phyloP scores from a whole-genome alignment of 2,113 vertebrate genomes.

The Myrmophylax atrothorax region DNA sequence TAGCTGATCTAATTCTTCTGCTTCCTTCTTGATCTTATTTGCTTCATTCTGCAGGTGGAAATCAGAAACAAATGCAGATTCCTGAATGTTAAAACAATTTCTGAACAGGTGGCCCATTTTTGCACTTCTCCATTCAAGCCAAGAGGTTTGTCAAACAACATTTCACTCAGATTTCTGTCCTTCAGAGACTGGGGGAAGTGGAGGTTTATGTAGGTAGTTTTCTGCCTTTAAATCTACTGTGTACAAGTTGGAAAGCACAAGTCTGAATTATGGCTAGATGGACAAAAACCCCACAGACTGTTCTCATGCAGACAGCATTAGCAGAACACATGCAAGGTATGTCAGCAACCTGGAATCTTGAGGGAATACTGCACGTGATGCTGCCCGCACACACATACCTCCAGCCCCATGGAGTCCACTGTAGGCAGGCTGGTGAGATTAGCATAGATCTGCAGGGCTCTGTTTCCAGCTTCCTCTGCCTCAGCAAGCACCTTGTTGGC shows the following conservation, averaged over 20 bases:
- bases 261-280: neutral
- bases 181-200: neutral
- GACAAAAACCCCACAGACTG: neutral
- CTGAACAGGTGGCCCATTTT: neutral
- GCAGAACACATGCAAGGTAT: neutral
- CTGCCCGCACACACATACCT: slow-evolving; percentile 72
- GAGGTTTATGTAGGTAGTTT: neutral
- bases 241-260: neutral
- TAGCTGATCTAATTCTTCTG: slow-evolving; percentile 86
- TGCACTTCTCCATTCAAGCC: neutral
- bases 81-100: neutral
- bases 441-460: slow-evolving; percentile 90
- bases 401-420: slow-evolving; percentile 82
- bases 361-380: neutral
- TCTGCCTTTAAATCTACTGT: neutral
- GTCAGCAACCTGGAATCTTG: neutral
- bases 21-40: slow-evolving; percentile 92
- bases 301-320: neutral
- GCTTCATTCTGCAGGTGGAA: slow-evolving; percentile 81
- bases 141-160: neutral
- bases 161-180: neutral
- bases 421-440: slow-evolving; percentile 87
- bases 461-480: slow-evolving; percentile 88
- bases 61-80: neutral
- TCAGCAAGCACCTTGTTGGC: slow-evolving; percentile 86